Evolutionary conservation across 2,888 invertebrate genomes (phyloP), one percentile per base, ranked within the genome.

Genomic region (Bembecia ichneumoniformis): DNA sequence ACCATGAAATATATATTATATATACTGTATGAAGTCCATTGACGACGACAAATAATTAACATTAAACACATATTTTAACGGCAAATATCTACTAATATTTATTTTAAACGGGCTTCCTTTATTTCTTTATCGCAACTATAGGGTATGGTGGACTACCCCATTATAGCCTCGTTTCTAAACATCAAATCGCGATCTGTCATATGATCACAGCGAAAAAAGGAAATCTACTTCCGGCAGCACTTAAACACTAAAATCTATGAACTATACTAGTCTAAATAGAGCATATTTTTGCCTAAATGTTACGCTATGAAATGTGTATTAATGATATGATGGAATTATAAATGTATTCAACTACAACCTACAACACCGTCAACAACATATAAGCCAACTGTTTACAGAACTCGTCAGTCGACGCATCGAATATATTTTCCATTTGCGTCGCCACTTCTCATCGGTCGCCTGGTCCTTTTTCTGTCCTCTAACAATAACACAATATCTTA

Each of bases 261-360:
- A 11, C 44, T 44, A 44, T 59, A 59, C 71, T 82, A 79, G 58
- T 60, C 71, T 79, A 76, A 69, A 69, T 67, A 75, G 59, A 61
- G 71, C 69, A 62, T 77, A 63, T 75, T 75, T 76, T 74, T 64
- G 64, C 63, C 73, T 77, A 81, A 62, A 79, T 77, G 77, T 76
- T 77, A 72, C 71, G 72, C 82, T 84, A 86, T 82, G 82, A 84
- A 71, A 83, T 84, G 78, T 83, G 70, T 79, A 60, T 61, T 66
- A 77, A 81, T 81, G 84, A 86, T 84, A 86, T 84, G 83, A 81
- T 75, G 65, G 71, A 77, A 77, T 73, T 68, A 70, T 52, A 59
- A 58, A 68, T 68, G 70, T 72, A 60, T 51, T 60, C 60, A 70
- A 70, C 17, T 44, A 44, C 40, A 44, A 44, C 15, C 15, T 40